These are phyloP conservation scores for Drosophila ercepeae DNA, from an alignment of 1,140 invertebrate species.

Conservation along the genomic window DNA sequence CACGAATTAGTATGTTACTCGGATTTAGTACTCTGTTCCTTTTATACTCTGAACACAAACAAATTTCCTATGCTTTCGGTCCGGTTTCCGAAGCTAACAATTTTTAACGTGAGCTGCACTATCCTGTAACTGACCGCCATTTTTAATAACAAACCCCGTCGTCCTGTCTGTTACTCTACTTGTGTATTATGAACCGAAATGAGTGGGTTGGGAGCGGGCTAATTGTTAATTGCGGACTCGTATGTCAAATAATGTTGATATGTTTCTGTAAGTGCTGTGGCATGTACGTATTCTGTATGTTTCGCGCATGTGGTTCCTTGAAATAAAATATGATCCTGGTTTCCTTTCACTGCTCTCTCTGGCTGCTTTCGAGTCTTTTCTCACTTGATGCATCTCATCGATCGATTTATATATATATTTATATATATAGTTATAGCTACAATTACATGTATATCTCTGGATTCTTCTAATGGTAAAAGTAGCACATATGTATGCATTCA, in stretches of 20 bases:
- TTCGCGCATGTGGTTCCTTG: conserved; percentile 35
- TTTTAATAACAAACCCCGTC: not conserved
- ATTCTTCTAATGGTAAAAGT: conserved; percentile 53
- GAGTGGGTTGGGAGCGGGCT: conserved; percentile 2
- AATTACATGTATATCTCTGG: conserved; percentile 46
- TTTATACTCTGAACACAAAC: conserved; percentile 68
- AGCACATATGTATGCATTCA: conserved; percentile 35
- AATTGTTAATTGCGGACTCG: conserved; percentile 55
- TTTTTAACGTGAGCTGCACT: conserved; percentile 22
- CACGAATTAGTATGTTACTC: conserved; percentile 47
- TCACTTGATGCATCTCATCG: conserved; percentile 11
- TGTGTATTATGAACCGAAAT: conserved; percentile 12
- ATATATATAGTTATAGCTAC: conserved; percentile 44
- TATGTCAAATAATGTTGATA: conserved; percentile 73
- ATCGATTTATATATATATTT: conserved; percentile 35
- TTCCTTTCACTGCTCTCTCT: conserved; percentile 1
- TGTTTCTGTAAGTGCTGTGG: conserved; percentile 69
- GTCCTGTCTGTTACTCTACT: not conserved
- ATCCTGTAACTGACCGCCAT: not conserved
- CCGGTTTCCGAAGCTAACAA: conserved; percentile 35
- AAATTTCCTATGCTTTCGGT: conserved; percentile 60
- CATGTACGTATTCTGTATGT: conserved; percentile 20
- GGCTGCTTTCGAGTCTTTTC: conserved; percentile 31
- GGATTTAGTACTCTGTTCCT: conserved; percentile 40
- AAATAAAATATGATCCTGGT: conserved; percentile 26